phyloP scores from a whole-genome alignment of 1,140 invertebrate genomes.

The Drosophila cardini region DNA sequence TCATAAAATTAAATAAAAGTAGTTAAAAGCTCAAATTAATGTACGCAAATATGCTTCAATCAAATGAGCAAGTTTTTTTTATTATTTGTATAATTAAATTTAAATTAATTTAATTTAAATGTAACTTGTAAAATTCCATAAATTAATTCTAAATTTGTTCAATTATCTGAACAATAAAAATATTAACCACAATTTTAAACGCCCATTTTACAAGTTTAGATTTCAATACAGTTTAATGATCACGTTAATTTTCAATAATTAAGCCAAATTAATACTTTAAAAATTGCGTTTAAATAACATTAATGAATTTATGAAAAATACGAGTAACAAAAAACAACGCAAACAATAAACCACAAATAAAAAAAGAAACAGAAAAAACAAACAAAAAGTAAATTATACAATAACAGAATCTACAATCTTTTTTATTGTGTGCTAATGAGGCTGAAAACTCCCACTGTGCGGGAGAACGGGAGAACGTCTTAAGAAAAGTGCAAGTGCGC shows the following conservation, averaged over 20 bases:
- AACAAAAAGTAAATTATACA: not conserved
- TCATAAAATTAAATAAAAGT: conserved; percentile 13
- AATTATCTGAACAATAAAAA: not conserved
- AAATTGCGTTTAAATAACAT: conserved; percentile 18
- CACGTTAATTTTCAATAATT: conserved; percentile 42
- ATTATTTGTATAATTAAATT: not conserved
- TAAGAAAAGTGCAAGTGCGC: conserved; percentile 63
- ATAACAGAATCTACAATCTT: conserved; percentile 21
- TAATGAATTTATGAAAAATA: conserved; percentile 62
- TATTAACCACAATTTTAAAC: conserved; percentile 29
- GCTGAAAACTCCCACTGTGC: conserved; percentile 61
- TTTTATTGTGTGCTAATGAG: conserved; percentile 80
- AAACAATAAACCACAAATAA: conserved; percentile 19
- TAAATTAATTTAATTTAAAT: not conserved
- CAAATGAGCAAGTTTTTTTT: not conserved
- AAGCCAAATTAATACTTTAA: conserved; percentile 35
- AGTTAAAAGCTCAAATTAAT: not conserved
- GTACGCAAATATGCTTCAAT: too few relatives aligned
- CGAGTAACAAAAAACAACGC: conserved; percentile 53
- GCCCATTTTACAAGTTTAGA: conserved; percentile 34
- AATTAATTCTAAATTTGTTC: not conserved
- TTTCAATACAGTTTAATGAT: conserved; percentile 34
- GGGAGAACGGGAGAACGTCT: conserved; percentile 9
- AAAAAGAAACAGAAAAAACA: conserved; percentile 10
- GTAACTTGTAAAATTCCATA: not conserved